Evolutionary conservation across 2,797 vertebrate species (phyloP).

Genomic region (Acropternis orthonyx): DNA sequence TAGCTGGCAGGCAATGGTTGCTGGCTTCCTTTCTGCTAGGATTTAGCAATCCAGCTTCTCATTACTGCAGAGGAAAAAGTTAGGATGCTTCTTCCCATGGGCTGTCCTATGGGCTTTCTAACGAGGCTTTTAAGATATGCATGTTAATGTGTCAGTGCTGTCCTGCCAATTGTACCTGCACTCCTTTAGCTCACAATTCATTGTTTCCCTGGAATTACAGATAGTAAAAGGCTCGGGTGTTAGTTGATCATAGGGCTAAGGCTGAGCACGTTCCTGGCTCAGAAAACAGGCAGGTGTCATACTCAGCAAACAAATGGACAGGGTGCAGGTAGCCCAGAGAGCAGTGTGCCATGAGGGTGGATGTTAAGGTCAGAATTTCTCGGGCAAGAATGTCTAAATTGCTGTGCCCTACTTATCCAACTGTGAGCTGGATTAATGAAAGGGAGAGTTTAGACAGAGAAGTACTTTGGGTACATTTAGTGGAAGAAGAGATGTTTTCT

Average conservation of each 20-base stretch:
- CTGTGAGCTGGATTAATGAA: conserved; percentile 47
- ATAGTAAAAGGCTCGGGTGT: not conserved
- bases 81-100: not conserved
- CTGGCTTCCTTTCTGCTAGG: not conserved
- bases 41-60: not conserved
- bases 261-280: not conserved
- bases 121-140: not conserved
- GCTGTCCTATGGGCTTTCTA: not conserved
- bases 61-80: not conserved
- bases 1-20: not conserved
- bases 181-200: not conserved
- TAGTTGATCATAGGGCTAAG: not conserved
- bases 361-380: not conserved
- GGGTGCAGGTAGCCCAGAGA: not conserved
- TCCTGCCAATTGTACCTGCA: not conserved
- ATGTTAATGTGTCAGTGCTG: not conserved
- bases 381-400: conserved; percentile 33
- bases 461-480: conserved; percentile 9
- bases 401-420: conserved; percentile 35
- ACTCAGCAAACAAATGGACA: not conserved
- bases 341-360: not conserved
- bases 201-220: not conserved
- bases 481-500: conserved; percentile 39
- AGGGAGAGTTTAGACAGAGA: conserved; percentile 6
- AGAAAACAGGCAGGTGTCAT: not conserved